Conservation (phyloP, 2,888 invertebrate species). For the Plebejus anna region DNA sequence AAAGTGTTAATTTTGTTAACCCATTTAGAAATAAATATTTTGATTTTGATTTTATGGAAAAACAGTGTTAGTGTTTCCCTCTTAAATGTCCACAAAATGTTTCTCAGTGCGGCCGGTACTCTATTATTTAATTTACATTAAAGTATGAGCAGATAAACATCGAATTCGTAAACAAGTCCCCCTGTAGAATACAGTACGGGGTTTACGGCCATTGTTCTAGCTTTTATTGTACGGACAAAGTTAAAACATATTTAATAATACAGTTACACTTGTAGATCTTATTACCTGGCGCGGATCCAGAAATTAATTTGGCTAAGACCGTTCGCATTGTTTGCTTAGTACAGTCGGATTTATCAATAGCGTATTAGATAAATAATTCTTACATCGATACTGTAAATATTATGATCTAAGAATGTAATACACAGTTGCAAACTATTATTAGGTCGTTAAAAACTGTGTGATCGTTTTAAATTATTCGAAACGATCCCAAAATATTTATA, state of each 20-base stretch:
- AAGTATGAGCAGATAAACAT: constrained; percentile 26
- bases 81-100: neutral
- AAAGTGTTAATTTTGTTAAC: no score
- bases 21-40: no score
- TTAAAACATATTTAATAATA: neutral
- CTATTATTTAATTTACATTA: neutral
- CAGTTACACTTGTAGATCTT: neutral
- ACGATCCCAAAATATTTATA: no score
- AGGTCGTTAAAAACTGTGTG: no score
- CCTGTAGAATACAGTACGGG: constrained; percentile 2
- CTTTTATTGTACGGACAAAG: constrained; percentile 20
- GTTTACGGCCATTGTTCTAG: constrained; percentile 24
- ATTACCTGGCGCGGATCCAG: constrained; percentile 23
- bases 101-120: neutral
- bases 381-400: neutral
- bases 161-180: constrained; percentile 19
- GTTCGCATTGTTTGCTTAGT: constrained; percentile 2
- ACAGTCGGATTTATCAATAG: neutral
- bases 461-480: no score
- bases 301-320: constrained; percentile 15
- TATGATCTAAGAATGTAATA: neutral
- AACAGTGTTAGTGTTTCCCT: no score
- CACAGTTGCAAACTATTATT: neutral
- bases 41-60: no score
- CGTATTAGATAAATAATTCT: neutral